Evolutionary conservation across 2,888 invertebrate genomes (phyloP), one percentile per base, ranked within the genome.

Genomic region (Phengaris arion): DNA sequence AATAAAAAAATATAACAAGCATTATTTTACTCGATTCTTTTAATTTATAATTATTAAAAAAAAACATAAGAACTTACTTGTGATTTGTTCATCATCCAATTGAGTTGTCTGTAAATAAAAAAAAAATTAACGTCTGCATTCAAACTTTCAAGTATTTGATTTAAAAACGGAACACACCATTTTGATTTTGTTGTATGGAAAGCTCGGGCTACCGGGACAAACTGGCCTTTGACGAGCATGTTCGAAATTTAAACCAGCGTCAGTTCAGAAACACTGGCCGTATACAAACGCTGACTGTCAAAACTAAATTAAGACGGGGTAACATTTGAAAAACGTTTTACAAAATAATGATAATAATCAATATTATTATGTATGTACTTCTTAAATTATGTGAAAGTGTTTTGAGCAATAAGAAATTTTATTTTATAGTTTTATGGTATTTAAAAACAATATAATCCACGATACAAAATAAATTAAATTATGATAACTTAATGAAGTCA

Each of bases 81-180:
- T 87, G 74, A 94, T 91, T 83, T 94, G 94, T 81, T 94, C 94
- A 78, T 94, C 93, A 79, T 94, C 94, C 70, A 91, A 85, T 83
- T 89, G 89, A 76, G 83, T 88, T 68, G 84, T 87, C 88, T 92
- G 90, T 77, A 89, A 87, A 78, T 75, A 72, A 75, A 70, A 77
- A 77, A 76, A 80, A 76, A 81, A 78, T 79, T 75, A 76, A 77
- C 75, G 72, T 52, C 75, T 77, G 77, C 75, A 74, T 76, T 57
- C 75, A 75, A 68, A 77, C 68, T 8, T 72, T 68, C 9, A 76
- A 54, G 12, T 55, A 72, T 46, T 59, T 75, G 77, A 54, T 75
- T 72, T 45, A 73, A 74, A 76, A 76, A 74, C 52, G 7, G 75
- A 81, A 87, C 89, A 81, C 87, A 91, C 91, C 90, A 90, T 88